Percentiles rank a stretch among this genome's conserved stretches.
phyloP scores from a whole-genome alignment of 2,113 vertebrate species.

The Eulacestoma nigropectus region DNA sequence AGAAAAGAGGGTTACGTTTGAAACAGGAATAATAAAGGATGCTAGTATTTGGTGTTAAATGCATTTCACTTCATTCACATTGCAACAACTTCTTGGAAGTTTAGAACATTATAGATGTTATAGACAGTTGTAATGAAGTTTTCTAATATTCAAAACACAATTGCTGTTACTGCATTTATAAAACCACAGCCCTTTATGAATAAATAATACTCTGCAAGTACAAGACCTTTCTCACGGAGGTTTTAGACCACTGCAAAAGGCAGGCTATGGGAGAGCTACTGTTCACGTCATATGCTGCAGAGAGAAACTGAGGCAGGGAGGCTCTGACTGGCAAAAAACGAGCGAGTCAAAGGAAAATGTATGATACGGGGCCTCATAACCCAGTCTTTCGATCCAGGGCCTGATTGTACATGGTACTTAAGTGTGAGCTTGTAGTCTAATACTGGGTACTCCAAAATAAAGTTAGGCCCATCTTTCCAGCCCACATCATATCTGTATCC shows the following conservation, averaged over 20 bases:
- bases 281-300: neutral
- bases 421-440: neutral
- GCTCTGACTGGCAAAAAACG: neutral
- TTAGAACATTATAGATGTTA: neutral
- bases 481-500: neutral
- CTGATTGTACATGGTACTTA: neutral
- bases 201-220: fast-evolving
- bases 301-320: neutral
- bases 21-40: slow-evolving; percentile 41
- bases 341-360: neutral
- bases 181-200: neutral
- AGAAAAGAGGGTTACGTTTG: slow-evolving; percentile 64
- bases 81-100: neutral
- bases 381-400: neutral
- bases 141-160: neutral
- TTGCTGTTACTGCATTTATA: neutral
- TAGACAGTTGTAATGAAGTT: neutral
- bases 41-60: neutral
- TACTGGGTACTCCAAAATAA: neutral
- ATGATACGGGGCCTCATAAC: neutral
- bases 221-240: neutral
- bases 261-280: neutral
- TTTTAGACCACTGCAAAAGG: neutral
- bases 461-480: neutral
- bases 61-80: neutral